Evolutionary conservation across 2,888 invertebrate species (phyloP), one percentile per base, ranked within the genome.

Genomic region (Clistopyga incitator): DNA sequence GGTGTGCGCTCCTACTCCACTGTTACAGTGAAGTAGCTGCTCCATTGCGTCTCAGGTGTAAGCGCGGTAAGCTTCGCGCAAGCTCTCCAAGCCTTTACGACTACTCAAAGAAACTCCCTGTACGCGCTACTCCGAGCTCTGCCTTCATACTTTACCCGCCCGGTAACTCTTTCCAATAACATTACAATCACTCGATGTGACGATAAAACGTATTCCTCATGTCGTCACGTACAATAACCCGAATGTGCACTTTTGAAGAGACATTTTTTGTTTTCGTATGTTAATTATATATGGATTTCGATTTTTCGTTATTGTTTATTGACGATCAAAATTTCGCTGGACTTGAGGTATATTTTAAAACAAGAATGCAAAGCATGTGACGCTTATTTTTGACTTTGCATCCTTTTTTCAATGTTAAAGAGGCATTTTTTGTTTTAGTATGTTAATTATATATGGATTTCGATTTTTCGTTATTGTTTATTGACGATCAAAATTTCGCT

Each of bases 41-140:
- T 79, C 65, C 56, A 72, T 64, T 65, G 64, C 71, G 65, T 79
- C 80, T 75, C 80, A 75, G 80, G 75, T 75, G 68, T 52, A 61
- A n/a, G n/a, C 29, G 29, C 23, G 59, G 45, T 68, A 68, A 80
- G 34, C 34, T 50, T 34, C 42, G 74, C 50, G 50, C 59, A 68
- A 74, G 59, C 67, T 80, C 79, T 59, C 47, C 23, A 59, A 59
- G 47, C 54, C 67, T 68, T 80, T 74, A 75, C 61, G 68, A 42
- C 61, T 11, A 23, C 38, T 18, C 29, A 34, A 42, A n/a, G 50
- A 65, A 25, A 65, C 47, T 54, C 65, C 13, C 38, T 20, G 23
- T n/a, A n/a, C n/a, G 34, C 23, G 20, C 20, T 23, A 8, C 29
- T 20, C 13, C 13, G 34, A 10, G 23, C 25, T 23, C 52, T 52